Evolutionary conservation across 2,888 invertebrate genomes (phyloP).

Genomic region (Rhogogaster chlorosoma): DNA sequence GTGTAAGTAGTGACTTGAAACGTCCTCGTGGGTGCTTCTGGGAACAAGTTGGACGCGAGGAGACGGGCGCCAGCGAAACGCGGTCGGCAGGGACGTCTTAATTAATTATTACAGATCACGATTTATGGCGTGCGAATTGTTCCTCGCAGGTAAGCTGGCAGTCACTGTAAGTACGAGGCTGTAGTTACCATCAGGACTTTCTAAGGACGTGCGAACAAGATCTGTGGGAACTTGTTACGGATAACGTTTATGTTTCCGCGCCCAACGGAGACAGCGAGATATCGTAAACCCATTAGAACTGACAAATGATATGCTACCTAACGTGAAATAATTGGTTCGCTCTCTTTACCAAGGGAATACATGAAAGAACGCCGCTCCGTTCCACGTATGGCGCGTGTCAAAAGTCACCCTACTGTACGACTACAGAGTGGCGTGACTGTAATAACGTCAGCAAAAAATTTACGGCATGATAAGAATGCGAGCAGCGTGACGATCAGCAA

Average conservation of each 20-base stretch:
- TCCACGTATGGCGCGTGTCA: conserved; percentile 19
- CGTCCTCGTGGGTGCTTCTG: conserved; percentile 45
- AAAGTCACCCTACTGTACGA: conserved; percentile 2
- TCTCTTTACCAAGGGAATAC: not conserved
- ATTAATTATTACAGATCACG: conserved; percentile 62
- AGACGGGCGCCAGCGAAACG: conserved; percentile 35
- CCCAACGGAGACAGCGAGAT: conserved; percentile 28
- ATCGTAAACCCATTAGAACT: conserved; percentile 42
- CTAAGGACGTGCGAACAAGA: conserved; percentile 56
- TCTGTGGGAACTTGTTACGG: conserved; percentile 51
- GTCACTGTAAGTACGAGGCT: conserved; percentile 31
- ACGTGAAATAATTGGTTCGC: conserved; percentile 46
- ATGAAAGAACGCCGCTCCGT: conserved; percentile 13
- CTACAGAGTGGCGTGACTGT: not conserved
- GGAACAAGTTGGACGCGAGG: conserved; percentile 26
- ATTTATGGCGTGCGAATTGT: conserved; percentile 61
- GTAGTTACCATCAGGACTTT: conserved; percentile 48
- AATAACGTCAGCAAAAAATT: conserved; percentile 4
- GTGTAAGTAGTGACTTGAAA: conserved; percentile 40
- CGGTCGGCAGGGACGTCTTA: conserved; percentile 56
- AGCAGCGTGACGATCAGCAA: conserved; percentile 12
- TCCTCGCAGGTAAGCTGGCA: conserved; percentile 20
- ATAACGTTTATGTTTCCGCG: conserved; percentile 37
- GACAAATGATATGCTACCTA: conserved; percentile 35
- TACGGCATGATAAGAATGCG: not conserved